Evolutionary conservation across 1,140 invertebrate genomes (phyloP).

Genomic region (Hylyphantes graminicola): DNA sequence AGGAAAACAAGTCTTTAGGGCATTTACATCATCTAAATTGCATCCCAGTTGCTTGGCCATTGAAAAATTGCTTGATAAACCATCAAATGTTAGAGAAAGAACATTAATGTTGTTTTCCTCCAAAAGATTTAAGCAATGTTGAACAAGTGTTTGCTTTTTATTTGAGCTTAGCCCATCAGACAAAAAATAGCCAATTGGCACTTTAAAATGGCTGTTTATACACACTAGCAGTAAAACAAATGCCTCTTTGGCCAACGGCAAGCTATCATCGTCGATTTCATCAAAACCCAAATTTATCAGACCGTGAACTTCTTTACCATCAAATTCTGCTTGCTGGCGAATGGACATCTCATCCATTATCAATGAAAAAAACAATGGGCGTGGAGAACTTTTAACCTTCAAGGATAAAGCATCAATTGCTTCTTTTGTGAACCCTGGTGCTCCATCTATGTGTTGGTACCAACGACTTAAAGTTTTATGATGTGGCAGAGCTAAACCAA

Average conservation of each 20-base stretch:
- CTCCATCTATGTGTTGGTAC: background rate
- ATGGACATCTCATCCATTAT: conserved; percentile 2
- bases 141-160: too few relatives aligned
- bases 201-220: too few relatives aligned
- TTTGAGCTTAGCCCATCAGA: too few relatives aligned
- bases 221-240: too few relatives aligned
- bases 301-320: background rate
- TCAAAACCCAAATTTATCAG: background rate
- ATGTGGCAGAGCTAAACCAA: background rate
- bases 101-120: background rate
- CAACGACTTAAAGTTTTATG: background rate
- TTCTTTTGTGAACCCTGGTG: background rate
- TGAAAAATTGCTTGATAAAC: too few relatives aligned
- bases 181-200: too few relatives aligned
- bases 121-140: background rate
- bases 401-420: background rate
- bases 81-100: too few relatives aligned
- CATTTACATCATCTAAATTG: background rate
- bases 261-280: background rate
- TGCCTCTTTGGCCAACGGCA: too few relatives aligned
- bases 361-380: background rate
- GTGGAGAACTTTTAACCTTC: too few relatives aligned
- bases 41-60: background rate
- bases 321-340: too few relatives aligned
- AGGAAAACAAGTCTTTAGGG: background rate